These are phyloP conservation scores for Formica selysi DNA, from an alignment of 1,140 invertebrate genomes.

Conservation along the genomic window DNA sequence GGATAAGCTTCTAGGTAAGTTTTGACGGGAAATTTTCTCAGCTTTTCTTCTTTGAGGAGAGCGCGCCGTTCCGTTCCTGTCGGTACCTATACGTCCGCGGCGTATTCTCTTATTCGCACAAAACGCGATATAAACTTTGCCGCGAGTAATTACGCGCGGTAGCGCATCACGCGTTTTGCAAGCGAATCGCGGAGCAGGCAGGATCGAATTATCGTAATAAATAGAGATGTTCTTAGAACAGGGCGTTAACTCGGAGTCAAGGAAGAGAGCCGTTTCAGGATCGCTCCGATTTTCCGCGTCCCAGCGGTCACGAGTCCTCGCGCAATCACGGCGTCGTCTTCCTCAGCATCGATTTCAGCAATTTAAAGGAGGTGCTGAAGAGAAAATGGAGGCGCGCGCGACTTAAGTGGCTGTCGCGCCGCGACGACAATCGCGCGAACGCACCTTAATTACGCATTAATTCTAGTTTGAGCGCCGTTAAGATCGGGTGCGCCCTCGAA, in stretches of 20 bases:
- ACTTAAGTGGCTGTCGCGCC: conserved; percentile 69
- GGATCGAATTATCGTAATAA: neutral
- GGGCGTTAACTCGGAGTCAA: conserved; percentile 16
- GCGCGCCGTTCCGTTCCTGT: neutral
- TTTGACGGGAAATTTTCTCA: conserved; percentile 63
- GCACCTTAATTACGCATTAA: conserved; percentile 80
- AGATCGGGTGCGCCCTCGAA: conserved; percentile 68
- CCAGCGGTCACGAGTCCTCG: neutral
- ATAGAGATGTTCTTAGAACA: conserved; percentile 21
- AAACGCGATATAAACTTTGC: conserved; percentile 54
- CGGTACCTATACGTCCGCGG: conserved; percentile 10
- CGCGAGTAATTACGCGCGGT: conserved; percentile 53
- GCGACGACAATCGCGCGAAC: conserved; percentile 74
- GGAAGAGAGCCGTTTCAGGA: neutral
- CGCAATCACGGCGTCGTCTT: conserved; percentile 53
- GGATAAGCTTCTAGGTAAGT: conserved; percentile 71
- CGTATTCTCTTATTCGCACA: conserved; percentile 48
- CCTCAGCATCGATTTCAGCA: conserved; percentile 61
- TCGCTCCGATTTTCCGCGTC: neutral
- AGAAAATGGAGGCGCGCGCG: conserved; percentile 20
- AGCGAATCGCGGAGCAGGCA: neutral
- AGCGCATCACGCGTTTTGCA: conserved; percentile 28
- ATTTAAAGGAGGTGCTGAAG: conserved; percentile 57
- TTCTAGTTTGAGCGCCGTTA: conserved; percentile 76
- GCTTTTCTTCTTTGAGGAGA: conserved; percentile 27